Evolutionary conservation across 2,113 vertebrate species (phyloP), one percentile per base, ranked within the genome.

Genomic region (Calidris pugnax): DNA sequence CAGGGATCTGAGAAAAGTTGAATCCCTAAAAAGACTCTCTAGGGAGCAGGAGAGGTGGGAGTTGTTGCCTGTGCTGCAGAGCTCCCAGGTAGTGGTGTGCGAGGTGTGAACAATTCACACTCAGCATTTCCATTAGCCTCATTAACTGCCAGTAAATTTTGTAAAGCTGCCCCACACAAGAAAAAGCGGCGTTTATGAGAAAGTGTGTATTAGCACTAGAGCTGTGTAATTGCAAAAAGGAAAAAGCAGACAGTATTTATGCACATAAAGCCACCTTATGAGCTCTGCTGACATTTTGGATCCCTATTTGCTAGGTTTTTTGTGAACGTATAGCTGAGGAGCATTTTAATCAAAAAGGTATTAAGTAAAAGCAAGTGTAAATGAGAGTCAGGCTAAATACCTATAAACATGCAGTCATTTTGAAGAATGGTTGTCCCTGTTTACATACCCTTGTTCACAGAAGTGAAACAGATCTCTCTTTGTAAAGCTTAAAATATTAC

Each of bases 51-150:
- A 89, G 27, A 68, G 53, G 57, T 78, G 56, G 53, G 71, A 87
- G 53, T 66, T 69, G 56, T 85, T 87, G 53, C 30, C 43, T 51
- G 18, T 64, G 30, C 71, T 75, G 23, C 51, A 43, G 74, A 89
- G 57, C 56, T 81, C 85, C 88, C 84, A 93, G 81, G 77, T 87
- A 93, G 80, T 30, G 4, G 19, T 66, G 51, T 84, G 41, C 1
- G 8, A 95, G 64, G 80, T 89, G 80, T 82, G 77, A 96, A 81
- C 77, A 81, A 78, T 68, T 88, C 50, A 23, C 64, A 93, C 45
- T 95, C 85, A 92, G 27, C 43, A 73, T 89, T 92, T 87, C 67
- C 30, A 92, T 92, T 59, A 37, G 67, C 88, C 59, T 92, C 30
- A 47, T 79, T 53, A 94, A 48, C 79, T 91, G 89, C 82, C 85